Evolutionary conservation across 2,797 vertebrate genomes (phyloP).

Genomic region (Enteromius radiatus): DNA sequence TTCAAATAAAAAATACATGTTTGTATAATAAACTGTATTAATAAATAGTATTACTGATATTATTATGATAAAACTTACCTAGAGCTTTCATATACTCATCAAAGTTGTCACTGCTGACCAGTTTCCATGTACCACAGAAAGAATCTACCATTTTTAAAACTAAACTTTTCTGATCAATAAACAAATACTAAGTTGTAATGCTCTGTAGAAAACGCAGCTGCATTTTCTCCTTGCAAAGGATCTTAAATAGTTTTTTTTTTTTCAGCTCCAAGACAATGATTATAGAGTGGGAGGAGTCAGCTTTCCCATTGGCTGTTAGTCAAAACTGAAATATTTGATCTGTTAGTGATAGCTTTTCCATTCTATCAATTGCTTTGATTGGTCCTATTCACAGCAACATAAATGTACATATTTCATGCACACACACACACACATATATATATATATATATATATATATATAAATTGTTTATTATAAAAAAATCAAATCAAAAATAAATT

Average conservation of each 20-base stretch:
- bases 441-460: not conserved
- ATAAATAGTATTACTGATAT: not conserved
- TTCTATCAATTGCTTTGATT: not conserved
- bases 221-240: conserved; percentile 12
- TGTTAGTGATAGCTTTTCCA: conserved; percentile 4
- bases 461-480: too few species aligned
- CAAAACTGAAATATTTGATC: conserved; percentile 61
- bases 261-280: not conserved
- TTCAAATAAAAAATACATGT: not conserved
- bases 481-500: too few species aligned
- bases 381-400: not conserved
- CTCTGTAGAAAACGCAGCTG: not conserved
- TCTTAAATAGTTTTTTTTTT: conserved; percentile 30
- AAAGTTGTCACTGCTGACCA: conserved; percentile 90
- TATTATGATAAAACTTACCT: conserved; percentile 76
- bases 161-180: conserved; percentile 46
- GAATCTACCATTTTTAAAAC: conserved; percentile 87
- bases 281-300: conserved; percentile 28
- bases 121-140: conserved; percentile 94
- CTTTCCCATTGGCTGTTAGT: conserved; percentile 68
- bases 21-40: not conserved
- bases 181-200: not conserved
- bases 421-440: too few species aligned
- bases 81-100: conserved; percentile 93
- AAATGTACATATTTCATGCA: not conserved